Evolutionary conservation across 2,888 invertebrate genomes (phyloP).

Genomic region (Strigamia maritima): DNA sequence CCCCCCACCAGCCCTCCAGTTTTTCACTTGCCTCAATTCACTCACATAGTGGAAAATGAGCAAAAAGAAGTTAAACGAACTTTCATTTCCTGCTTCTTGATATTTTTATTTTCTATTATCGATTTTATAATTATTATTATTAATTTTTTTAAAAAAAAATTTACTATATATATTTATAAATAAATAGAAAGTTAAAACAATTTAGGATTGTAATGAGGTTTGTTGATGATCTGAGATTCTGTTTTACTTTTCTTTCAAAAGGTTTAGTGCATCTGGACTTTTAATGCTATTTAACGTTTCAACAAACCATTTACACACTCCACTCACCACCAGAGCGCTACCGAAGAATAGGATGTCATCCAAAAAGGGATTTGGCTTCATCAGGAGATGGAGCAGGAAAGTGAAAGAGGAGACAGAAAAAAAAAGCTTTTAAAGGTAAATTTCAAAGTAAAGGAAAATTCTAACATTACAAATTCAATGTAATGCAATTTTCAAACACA

Average conservation of each 20-base stretch:
- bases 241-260: slow-evolving; percentile 10
- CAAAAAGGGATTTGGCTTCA: slow-evolving; percentile 26
- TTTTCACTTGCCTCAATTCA: neutral
- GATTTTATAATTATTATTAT: neutral
- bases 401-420: slow-evolving; percentile 16
- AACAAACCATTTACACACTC: slow-evolving; percentile 25
- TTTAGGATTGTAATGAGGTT: neutral
- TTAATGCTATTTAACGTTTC: slow-evolving; percentile 28
- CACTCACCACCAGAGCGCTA: slow-evolving; percentile 16
- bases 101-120: neutral
- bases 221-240: neutral
- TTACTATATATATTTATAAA: neutral
- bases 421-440: slow-evolving; percentile 28
- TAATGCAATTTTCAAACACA: slow-evolving; percentile 26
- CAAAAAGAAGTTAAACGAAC: too few species aligned
- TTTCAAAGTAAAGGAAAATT: slow-evolving; percentile 25
- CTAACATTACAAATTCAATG: slow-evolving; percentile 25
- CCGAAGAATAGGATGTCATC: slow-evolving; percentile 20
- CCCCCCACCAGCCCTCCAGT: neutral
- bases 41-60: neutral
- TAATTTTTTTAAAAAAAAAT: neutral
- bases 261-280: neutral
- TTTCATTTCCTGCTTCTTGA: neutral
- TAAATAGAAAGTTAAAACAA: too few species aligned
- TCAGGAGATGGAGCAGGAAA: neutral